These are phyloP conservation scores for Ostrea edulis DNA, from an alignment of 1,140 invertebrate genomes.

Conservation along the genomic window DNA sequence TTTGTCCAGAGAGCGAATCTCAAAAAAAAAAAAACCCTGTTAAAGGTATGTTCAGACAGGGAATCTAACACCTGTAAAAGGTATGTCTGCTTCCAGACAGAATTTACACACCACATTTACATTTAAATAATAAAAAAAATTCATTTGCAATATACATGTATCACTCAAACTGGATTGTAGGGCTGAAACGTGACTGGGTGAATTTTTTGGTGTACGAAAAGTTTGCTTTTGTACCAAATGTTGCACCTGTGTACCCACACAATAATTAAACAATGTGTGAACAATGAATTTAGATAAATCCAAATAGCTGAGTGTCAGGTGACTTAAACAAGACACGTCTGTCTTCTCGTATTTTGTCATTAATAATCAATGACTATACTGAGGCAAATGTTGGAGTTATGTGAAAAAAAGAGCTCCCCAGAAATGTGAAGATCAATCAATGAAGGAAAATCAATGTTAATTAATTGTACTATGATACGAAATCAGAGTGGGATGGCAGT, in stretches of 20 bases:
- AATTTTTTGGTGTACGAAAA: too few species aligned
- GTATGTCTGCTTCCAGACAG: not conserved
- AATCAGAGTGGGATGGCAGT: not conserved
- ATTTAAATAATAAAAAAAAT: not conserved
- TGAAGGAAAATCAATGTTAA: slow-evolving; percentile 12
- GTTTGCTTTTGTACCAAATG: not conserved
- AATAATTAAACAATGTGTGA: not conserved
- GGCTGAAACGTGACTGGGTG: not conserved
- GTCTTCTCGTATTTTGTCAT: not conserved
- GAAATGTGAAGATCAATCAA: slow-evolving; percentile 1
- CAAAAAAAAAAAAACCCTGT: too few species aligned
- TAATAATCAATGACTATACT: slow-evolving; percentile 3
- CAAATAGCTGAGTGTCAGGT: not conserved
- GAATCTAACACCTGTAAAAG: too few species aligned
- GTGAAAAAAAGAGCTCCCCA: not conserved
- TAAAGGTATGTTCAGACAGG: too few species aligned
- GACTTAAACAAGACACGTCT: not conserved
- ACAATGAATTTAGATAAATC: not conserved
- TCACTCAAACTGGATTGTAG: not conserved
- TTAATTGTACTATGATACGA: not conserved
- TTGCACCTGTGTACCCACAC: not conserved
- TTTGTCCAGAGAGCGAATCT: too few species aligned
- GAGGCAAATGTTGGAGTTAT: not conserved
- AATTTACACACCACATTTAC: not conserved
- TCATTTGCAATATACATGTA: not conserved